Evolutionary conservation across 2,888 invertebrate genomes (phyloP), one percentile per base, ranked within the genome.

Genomic region (Neoscelio sp.): DNA sequence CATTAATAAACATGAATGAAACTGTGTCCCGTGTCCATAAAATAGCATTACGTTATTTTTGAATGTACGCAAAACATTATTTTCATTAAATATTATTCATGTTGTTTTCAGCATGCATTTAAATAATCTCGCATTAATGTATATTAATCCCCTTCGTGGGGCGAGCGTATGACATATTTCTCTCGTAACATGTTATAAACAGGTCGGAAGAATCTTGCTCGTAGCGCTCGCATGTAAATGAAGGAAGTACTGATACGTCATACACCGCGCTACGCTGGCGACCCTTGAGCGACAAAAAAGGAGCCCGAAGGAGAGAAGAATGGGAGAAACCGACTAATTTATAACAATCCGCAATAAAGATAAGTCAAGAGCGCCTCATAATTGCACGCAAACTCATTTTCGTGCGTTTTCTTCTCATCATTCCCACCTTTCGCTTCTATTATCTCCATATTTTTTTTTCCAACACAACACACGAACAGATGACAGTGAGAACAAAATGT

Each of bases 361-460:
- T 73, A 65, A 78, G 44, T 67, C 60, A 52, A 44, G 60, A 52
- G 62, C 54, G 48, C 38, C 35, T 65, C 52, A 54, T 78, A 73
- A 78, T 78, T 73, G 78, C 68, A 68, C 73, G 67, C 67, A 67
- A 78, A 67, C 78, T 73, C 67, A 56, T 78, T 78, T 56, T 62
- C 73, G 30, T 60, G 46, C 44, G 38, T 42, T 48, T 44, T 52
- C 54, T 8, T 67, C 40, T 46, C 71, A 71, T 71, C 65, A 33
- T 60, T 58, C 20, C 40, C 1, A 6, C 17, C 12, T 71, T 56
- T 54, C 17, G 15, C 33, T 5, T 33, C 33, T 33, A 50, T 68
- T 40, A 23, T 50, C 35, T 42, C 18, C n/a, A n/a, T n/a, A n/a
- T n/a, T n/a, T n/a, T n/a, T n/a, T n/a, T n/a, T n/a, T n/a, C n/a